Evolutionary conservation across 2,888 invertebrate species (phyloP), one percentile per base, ranked within the genome.

Genomic region (Caenorhabditis sp.): DNA sequence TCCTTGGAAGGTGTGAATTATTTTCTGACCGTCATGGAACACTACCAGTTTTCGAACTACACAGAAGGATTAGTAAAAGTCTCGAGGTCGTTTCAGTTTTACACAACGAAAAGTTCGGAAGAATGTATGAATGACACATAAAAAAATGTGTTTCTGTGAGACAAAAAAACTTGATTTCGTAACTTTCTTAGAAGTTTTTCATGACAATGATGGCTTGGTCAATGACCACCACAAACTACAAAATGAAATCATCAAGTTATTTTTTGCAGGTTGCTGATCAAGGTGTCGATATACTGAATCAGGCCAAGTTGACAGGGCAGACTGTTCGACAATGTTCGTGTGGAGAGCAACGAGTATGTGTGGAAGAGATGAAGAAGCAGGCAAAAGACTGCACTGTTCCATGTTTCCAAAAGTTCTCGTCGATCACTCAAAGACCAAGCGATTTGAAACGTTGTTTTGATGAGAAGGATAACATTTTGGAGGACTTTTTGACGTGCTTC

Each of bases 321-420:
- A 76, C 72, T 0, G 77, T 86, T 5, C 55, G 85, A 53, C 84
- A 86, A 66, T 86, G 86, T 68, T 81, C 83, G 19, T 86, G 86
- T 68, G 60, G 66, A 1, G 86, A 86, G 58, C 84, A 86, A 62
- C 66, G 70, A 50, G 67, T 77, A 6, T 86, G 85, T 74, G 79
- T 83, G 8, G 82, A 79, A 5, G 85, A 84, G 60, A 85, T 86
- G 81, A 84, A 84, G 66, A 31, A 54, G 24, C 86, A 86, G 61
- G 85, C 81, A 10, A 79, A 81, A 51, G 81, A 73, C 43, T 86
- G 85, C 62, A 81, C 83, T 8, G 79, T 79, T 26, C 81, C 78
- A 8, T 85, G 85, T 69, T 85, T 85, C 76, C 58, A 67, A 23
- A 76, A 75, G 58, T 85, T 85, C 66, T 74, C 77, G 8, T 69